phyloP scores from a whole-genome alignment of 2,888 invertebrate genomes.

The Phasia obesa region DNA sequence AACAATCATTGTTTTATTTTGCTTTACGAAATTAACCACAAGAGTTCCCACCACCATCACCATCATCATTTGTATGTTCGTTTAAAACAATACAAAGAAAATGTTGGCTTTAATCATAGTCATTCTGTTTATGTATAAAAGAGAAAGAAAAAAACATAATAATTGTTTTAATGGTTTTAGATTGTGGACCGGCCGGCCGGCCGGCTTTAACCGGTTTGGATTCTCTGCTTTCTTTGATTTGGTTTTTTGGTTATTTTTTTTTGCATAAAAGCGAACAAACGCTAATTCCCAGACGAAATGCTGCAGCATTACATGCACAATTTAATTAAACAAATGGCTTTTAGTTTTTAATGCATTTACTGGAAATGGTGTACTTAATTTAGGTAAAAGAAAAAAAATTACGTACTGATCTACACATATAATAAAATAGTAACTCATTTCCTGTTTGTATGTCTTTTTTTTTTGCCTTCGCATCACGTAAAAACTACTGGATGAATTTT shows the following conservation, averaged over 20 bases:
- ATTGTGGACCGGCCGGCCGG: slow-evolving; percentile 54
- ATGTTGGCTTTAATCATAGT: slow-evolving; percentile 24
- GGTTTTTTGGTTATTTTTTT: slow-evolving; percentile 4
- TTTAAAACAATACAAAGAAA: not conserved
- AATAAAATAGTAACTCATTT: no score
- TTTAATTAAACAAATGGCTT: not conserved
- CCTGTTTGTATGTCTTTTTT: no score
- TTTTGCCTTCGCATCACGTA: no score
- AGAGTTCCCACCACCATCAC: not conserved
- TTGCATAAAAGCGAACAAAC: not conserved
- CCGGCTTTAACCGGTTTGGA: slow-evolving; percentile 65
- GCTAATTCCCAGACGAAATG: slow-evolving; percentile 19
- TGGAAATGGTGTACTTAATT: not conserved
- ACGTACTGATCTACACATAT: no score
- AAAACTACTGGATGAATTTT: no score
- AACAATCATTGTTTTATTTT: not conserved
- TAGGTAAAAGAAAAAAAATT: not conserved
- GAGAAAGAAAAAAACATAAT: slow-evolving; percentile 13
- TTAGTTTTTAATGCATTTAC: not conserved
- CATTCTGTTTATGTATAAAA: not conserved
- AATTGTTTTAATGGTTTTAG: slow-evolving; percentile 5
- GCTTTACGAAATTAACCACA: not conserved
- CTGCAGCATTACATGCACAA: slow-evolving; percentile 8
- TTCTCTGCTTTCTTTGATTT: not conserved
- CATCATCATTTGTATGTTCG: no score